A percentile compares a stretch with the other conserved stretches of the same genome.
These are phyloP conservation scores for Phyllostomus hastatus DNA, from an alignment of 2,113 vertebrate species.

Conservation along the genomic window DNA sequence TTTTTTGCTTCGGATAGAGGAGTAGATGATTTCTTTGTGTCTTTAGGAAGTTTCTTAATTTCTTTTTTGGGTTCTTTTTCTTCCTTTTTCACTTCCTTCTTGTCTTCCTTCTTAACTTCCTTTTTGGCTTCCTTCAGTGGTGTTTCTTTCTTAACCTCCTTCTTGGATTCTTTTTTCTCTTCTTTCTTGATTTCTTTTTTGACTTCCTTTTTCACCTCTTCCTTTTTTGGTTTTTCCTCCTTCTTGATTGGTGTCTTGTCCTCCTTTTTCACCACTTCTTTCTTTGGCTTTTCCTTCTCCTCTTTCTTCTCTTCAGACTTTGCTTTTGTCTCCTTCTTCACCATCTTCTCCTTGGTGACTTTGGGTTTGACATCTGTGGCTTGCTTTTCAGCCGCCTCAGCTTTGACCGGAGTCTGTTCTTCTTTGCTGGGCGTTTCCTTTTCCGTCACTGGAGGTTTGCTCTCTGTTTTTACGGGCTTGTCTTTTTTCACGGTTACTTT, in stretches of 20 bases:
- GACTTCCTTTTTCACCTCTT: slow-evolving; percentile 86
- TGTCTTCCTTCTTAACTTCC: slow-evolving; percentile 86
- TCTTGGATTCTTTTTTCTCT: slow-evolving; percentile 82
- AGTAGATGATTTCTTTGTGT: slow-evolving; percentile 86
- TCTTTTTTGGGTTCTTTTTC: slow-evolving; percentile 92
- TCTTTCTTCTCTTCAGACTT: slow-evolving; percentile 90
- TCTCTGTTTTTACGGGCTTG: slow-evolving; percentile 80
- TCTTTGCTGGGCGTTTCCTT: slow-evolving; percentile 85
- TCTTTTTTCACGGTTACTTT: slow-evolving; percentile 89
- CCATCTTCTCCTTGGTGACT: slow-evolving; percentile 83
- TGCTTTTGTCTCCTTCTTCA: slow-evolving; percentile 89
- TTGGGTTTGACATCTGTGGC: slow-evolving; percentile 88
- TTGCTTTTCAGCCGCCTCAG: slow-evolving; percentile 88
- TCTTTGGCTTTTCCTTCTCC: slow-evolving; percentile 88
- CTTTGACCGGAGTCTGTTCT: slow-evolving; percentile 81
- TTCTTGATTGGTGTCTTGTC: slow-evolving; percentile 82
- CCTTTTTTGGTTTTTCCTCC: slow-evolving; percentile 87
- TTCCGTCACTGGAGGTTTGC: slow-evolving; percentile 80
- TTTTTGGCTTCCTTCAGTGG: slow-evolving; percentile 87
- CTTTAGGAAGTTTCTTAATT: slow-evolving; percentile 87
- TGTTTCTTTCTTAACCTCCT: slow-evolving; percentile 87
- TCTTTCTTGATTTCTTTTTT: slow-evolving; percentile 90
- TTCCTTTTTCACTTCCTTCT: slow-evolving; percentile 91
- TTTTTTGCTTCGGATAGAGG: slow-evolving; percentile 84
- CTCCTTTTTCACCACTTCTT: slow-evolving; percentile 81